Percentiles rank a stretch among this genome's conserved stretches.
phyloP scores from a whole-genome alignment of 2,113 vertebrate species.

The Stegastes partitus region DNA sequence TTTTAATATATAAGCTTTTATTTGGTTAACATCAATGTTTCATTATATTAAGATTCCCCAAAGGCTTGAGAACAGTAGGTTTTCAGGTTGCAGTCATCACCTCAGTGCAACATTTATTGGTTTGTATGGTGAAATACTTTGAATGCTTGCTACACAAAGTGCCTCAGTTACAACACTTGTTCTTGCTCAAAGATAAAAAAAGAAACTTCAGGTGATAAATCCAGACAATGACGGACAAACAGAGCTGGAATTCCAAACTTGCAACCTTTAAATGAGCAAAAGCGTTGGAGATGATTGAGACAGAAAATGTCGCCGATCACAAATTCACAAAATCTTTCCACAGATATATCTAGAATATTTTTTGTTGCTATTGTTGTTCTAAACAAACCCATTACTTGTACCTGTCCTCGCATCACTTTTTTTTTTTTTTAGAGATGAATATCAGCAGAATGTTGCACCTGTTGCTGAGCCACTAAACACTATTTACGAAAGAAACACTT shows the following conservation, averaged over 20 bases:
- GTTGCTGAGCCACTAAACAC: background rate
- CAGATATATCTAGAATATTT: background rate
- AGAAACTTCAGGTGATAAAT: background rate
- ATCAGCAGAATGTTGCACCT: background rate
- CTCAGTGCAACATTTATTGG: constrained; percentile 11
- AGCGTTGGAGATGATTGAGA: background rate
- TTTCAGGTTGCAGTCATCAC: constrained; percentile 8
- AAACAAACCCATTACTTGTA: background rate
- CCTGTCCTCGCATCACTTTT: background rate
- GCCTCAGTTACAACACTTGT: no score
- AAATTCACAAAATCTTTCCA: background rate
- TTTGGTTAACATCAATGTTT: background rate
- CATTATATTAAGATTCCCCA: background rate
- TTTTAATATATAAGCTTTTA: no score
- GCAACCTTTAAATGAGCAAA: constrained; percentile 1
- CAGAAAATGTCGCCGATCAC: background rate
- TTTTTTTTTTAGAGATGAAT: background rate
- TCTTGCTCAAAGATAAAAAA: background rate
- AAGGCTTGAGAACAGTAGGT: constrained; percentile 7
- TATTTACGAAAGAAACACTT: background rate
- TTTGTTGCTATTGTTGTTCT: background rate
- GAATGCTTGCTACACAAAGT: background rate
- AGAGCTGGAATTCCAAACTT: constrained; percentile 7
- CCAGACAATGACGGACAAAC: constrained; percentile 5
- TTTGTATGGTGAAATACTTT: constrained; percentile 21